Conservation (phyloP, 1,140 invertebrate genomes). For the Calephelis nemesis region DNA sequence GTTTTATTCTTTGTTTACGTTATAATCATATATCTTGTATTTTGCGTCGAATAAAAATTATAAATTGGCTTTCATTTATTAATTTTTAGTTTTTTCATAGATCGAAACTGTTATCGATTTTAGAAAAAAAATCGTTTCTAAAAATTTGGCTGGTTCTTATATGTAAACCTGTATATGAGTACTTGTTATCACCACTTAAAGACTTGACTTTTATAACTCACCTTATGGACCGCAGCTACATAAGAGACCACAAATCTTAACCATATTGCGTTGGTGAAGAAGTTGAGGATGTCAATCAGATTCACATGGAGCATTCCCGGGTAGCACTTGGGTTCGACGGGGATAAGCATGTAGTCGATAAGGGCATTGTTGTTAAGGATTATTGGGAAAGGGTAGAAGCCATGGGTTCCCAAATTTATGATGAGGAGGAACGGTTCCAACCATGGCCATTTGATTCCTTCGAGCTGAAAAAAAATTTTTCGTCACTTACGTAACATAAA, state of each 20-base stretch:
- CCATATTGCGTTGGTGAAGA: conserved; percentile 57
- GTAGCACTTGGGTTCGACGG: conserved; percentile 41
- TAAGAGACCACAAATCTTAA: conserved; percentile 51
- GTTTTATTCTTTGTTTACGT: no score
- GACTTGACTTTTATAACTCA: conserved; percentile 24
- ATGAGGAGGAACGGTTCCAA: conserved; percentile 46
- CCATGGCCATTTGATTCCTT: conserved; percentile 41
- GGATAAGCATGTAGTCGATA: conserved; percentile 36
- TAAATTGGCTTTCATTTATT: no score
- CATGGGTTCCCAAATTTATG: conserved; percentile 57
- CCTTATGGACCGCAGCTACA: conserved; percentile 49
- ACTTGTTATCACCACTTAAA: no score
- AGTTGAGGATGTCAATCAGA: conserved; percentile 47
- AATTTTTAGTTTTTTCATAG: no score
- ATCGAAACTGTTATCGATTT: no score
- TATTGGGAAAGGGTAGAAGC: conserved; percentile 56
- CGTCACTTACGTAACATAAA: no score
- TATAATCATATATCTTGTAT: no score
- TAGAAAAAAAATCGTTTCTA: no score
- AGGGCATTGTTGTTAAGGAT: conserved; percentile 39
- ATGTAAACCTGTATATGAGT: no score
- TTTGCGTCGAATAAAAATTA: no score
- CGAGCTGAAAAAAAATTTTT: conserved; percentile 38
- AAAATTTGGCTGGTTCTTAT: no score
- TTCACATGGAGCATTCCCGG: conserved; percentile 55